A percentile compares a stretch with the other conserved stretches of the same genome.
These are phyloP conservation scores for Synanthedon myopaeformis DNA, from an alignment of 2,888 invertebrate genomes.

Conservation along the genomic window DNA sequence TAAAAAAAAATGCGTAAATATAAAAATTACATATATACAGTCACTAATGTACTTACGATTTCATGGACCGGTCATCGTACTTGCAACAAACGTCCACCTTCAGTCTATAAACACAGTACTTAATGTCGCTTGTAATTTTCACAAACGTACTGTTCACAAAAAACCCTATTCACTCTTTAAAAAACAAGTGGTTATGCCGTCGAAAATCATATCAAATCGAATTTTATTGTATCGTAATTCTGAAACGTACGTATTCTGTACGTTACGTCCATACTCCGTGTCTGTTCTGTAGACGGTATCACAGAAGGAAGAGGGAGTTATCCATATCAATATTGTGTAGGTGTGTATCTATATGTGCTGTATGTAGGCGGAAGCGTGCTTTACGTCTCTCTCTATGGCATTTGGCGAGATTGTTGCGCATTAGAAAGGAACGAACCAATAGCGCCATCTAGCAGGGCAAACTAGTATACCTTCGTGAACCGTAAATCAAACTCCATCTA, in stretches of 20 bases:
- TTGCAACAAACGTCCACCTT: background rate
- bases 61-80: background rate
- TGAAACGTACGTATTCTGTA: constrained; percentile 1
- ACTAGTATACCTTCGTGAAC: background rate
- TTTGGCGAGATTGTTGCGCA: constrained; percentile 10
- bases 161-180: background rate
- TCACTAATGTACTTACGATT: background rate
- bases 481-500: no score
- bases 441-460: background rate
- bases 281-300: constrained; percentile 16
- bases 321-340: no score
- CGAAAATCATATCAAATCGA: constrained; percentile 5
- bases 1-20: no score
- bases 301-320: constrained; percentile 1
- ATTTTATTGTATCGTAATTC: background rate
- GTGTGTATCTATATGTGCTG: constrained; percentile 9
- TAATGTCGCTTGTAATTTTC: constrained; percentile 1
- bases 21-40: no score
- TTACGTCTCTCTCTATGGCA: constrained; percentile 5
- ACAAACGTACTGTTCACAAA: constrained; percentile 4
- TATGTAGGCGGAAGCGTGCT: constrained; percentile 18
- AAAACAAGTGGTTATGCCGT: constrained; percentile 1
- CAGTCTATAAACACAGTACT: background rate
- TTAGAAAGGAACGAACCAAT: constrained; percentile 3
- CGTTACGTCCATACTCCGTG: constrained; percentile 15